Percentiles rank a stretch among this genome's conserved stretches.
Conservation (phyloP, 2,888 invertebrate species). For the Nemapogon koenigi region DNA sequence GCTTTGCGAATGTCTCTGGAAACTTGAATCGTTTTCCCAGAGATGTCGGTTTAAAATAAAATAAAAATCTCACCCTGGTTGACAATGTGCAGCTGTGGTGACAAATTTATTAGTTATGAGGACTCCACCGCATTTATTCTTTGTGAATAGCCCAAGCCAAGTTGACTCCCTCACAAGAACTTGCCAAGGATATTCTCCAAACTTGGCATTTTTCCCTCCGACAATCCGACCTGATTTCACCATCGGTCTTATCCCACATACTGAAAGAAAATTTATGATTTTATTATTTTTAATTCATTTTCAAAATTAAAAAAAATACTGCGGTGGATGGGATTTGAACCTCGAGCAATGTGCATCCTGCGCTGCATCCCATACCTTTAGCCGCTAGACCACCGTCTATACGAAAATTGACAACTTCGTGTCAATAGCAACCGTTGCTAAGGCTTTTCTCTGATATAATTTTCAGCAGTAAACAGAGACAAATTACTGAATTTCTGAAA, state of each 20-base stretch:
- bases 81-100: slow-evolving; percentile 93
- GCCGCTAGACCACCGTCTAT: no score
- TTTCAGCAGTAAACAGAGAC: no score
- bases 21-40: no score
- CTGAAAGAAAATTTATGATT: slow-evolving; percentile 52
- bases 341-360: no score
- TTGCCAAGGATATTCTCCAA: slow-evolving; percentile 94
- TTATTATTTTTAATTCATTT: neutral
- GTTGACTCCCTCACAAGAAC: slow-evolving; percentile 90
- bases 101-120: slow-evolving; percentile 88
- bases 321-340: no score
- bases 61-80: slow-evolving; percentile 77
- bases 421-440: no score
- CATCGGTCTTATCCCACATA: slow-evolving; percentile 86
- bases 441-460: no score
- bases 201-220: slow-evolving; percentile 85
- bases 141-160: slow-evolving; percentile 92
- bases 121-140: slow-evolving; percentile 95
- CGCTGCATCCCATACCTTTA: no score
- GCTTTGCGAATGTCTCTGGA: no score
- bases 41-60: neutral
- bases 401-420: no score
- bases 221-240: slow-evolving; percentile 84
- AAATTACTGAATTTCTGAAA: no score
- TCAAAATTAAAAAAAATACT: no score